Evolutionary conservation across 2,797 vertebrate genomes (phyloP), one percentile per base, ranked within the genome.

Genomic region (Cirrhinus mrigala): DNA sequence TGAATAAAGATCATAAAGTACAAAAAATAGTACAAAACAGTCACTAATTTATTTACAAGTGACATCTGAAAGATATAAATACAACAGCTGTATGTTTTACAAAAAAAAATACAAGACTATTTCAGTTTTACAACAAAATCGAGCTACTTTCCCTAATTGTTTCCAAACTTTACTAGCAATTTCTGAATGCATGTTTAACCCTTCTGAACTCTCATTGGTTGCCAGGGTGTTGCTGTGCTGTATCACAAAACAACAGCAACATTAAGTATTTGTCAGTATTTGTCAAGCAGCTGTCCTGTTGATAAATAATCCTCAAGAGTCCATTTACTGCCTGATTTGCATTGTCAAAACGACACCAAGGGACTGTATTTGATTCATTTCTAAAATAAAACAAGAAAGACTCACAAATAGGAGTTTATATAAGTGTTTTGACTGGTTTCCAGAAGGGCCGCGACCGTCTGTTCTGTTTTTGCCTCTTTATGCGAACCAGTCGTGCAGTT

Each of bases 351-450:
- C 7, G 4, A 40, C 66, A 69, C 9, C 37, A 69, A 5, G 16
- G 2, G 33, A 54, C 73, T 29, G 48, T 3, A 20, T 54, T n/a
- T n/a, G 29, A 76, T 37, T 56, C 29, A 56, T 66, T 16, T 48
- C 50, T 52, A n/a, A 48, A 54, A 56, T 78, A 74, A 15, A 58
- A 82, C 44, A 48, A 20, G 27, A 74, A 52, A 69, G 33, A n/a
- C 37, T 16, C 14, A 68, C 64, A 56, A 58, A 83, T 18, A 71
- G 75, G 66, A 77, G 52, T 81, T 85, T 85, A 10, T 58, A 54
- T 69, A 33, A 69, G 33, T 4, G 12, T 16, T 70, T 71, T 70
- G 52, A 85, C 27, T 14, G 24, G 6, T 80, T 62, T 79, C 44
- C 77, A 73, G 12, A 52, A 46, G 22, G n/a, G 50, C 54, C 40